These are phyloP conservation scores for Poliocrania exsul DNA, from an alignment of 2,797 vertebrate genomes.

Conservation along the genomic window DNA sequence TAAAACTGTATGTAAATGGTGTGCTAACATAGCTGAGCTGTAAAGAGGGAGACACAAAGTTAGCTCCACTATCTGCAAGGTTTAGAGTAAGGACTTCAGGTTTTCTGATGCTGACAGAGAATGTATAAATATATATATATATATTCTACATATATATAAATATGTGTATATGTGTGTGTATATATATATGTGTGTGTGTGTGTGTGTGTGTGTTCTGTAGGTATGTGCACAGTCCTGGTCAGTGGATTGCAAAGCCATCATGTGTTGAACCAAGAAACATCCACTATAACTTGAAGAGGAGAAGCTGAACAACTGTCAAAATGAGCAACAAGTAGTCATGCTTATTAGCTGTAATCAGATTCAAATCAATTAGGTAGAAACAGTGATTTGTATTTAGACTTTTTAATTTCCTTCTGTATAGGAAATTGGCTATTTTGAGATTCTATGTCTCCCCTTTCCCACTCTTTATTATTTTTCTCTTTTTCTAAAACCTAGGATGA, in stretches of 20 bases:
- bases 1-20: not conserved
- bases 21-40: not conserved
- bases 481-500: not conserved
- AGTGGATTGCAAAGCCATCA: not conserved
- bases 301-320: not conserved
- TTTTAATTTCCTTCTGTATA: not conserved
- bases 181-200: not conserved
- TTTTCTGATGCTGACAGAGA: not conserved
- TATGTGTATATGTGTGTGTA: not conserved
- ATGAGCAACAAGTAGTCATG: not conserved
- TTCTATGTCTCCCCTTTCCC: not conserved
- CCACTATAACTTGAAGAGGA: not conserved
- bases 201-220: not conserved
- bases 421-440: not conserved
- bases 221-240: accelerated
- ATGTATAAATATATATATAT: not conserved
- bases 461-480: not conserved
- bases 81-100: not conserved
- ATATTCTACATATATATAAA: not conserved
- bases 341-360: not conserved
- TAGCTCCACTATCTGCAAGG: not conserved
- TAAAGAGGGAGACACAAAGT: not conserved
- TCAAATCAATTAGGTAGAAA: not conserved
- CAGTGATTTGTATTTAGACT: not conserved
- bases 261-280: not conserved